Evolutionary conservation across 2,113 vertebrate species (phyloP).

Genomic region (Gambusia holbrooki): DNA sequence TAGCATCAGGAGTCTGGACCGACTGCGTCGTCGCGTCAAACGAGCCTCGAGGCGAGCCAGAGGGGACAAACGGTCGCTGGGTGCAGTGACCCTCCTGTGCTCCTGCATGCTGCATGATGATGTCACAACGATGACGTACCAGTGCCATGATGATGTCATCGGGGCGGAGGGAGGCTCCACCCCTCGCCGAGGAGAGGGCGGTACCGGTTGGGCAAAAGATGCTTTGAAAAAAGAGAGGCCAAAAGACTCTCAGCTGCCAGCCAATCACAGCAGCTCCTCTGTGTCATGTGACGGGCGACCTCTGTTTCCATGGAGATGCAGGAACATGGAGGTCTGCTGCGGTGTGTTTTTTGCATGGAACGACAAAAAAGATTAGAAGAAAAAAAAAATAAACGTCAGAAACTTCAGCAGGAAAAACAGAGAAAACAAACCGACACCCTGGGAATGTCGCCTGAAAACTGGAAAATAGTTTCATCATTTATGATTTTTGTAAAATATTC

Average conservation of each 20-base stretch:
- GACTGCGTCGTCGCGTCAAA: constrained; percentile 69
- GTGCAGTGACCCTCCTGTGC: constrained; percentile 43
- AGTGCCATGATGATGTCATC: constrained; percentile 36
- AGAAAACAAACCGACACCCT: constrained; percentile 22
- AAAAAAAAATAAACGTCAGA: constrained; percentile 13
- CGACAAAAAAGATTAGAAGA: constrained; percentile 22
- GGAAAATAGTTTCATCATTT: constrained; percentile 15
- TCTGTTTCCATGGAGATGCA: constrained; percentile 35
- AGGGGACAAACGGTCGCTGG: constrained; percentile 49
- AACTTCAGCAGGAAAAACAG: constrained; percentile 28
- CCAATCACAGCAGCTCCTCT: constrained; percentile 47
- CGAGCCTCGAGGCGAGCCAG: background rate
- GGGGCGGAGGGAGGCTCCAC: constrained; percentile 31
- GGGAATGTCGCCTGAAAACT: constrained; percentile 28
- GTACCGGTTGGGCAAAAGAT: constrained; percentile 54
- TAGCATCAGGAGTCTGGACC: constrained; percentile 83
- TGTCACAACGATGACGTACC: constrained; percentile 22
- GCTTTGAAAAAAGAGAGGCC: constrained; percentile 46
- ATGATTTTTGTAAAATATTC: background rate
- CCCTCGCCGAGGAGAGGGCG: constrained; percentile 65
- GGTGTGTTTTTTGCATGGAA: constrained; percentile 57
- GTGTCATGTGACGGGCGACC: constrained; percentile 29
- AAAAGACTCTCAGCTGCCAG: constrained; percentile 25
- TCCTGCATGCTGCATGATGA: constrained; percentile 66
- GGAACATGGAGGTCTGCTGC: constrained; percentile 26